Evolutionary conservation across 2,888 invertebrate species (phyloP).

Genomic region (Lysandra bellargus): DNA sequence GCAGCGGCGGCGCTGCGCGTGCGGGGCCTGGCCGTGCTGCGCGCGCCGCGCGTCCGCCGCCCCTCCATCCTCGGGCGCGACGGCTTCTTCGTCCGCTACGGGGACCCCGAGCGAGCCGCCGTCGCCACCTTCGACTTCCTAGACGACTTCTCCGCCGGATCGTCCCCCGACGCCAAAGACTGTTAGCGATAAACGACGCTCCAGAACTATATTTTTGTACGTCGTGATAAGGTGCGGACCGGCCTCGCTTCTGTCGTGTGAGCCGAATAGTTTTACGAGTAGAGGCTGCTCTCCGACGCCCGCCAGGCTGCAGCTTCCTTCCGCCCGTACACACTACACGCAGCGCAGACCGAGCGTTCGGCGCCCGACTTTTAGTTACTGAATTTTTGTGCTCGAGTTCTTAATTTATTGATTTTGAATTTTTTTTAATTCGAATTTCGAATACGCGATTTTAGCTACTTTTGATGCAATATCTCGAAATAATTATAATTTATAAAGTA

Average conservation of each 20-base stretch:
- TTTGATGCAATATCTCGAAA: slow-evolving; percentile 6
- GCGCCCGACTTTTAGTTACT: background rate
- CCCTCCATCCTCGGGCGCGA: slow-evolving; percentile 88
- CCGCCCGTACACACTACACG: slow-evolving; percentile 53
- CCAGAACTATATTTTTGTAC: slow-evolving; percentile 42
- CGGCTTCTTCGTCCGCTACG: slow-evolving; percentile 89
- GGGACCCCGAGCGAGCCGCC: slow-evolving; percentile 87
- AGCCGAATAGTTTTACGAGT: slow-evolving; percentile 53
- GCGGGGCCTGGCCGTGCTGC: slow-evolving; percentile 79
- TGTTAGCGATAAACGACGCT: slow-evolving; percentile 46
- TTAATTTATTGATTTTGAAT: slow-evolving; percentile 27
- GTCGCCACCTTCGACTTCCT: slow-evolving; percentile 90
- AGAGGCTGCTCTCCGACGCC: slow-evolving; percentile 44
- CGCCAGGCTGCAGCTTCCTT: slow-evolving; percentile 72
- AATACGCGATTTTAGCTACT: slow-evolving; percentile 24
- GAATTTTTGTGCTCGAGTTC: background rate
- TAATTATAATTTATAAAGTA: slow-evolving; percentile 2
- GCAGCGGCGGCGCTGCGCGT: slow-evolving; percentile 82
- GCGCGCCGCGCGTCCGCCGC: slow-evolving; percentile 75
- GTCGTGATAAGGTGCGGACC: slow-evolving; percentile 41
- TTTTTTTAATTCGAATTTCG: background rate
- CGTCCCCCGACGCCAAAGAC: slow-evolving; percentile 74
- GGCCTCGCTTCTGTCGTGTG: slow-evolving; percentile 55
- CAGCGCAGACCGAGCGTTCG: slow-evolving; percentile 37
- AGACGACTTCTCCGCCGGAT: slow-evolving; percentile 81